A percentile compares a stretch with the other conserved stretches of the same genome.
Conservation (phyloP, 2,113 vertebrate species). For the Pachycephala philippinensis region DNA sequence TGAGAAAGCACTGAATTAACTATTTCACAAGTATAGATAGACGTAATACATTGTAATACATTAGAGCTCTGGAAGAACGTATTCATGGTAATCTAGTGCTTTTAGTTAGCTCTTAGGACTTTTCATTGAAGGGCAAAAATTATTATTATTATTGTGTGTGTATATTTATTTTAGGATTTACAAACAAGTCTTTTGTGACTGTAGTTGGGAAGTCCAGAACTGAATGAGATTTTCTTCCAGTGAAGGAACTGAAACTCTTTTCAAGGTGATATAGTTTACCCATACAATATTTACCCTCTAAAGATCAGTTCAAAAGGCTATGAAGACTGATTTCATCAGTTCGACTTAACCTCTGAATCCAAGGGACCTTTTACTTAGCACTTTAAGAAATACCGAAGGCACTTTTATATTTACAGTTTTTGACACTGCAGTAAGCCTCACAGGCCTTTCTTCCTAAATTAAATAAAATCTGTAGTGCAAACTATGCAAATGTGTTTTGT, state of each 20-base stretch:
- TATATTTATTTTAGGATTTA: not conserved
- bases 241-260: not conserved
- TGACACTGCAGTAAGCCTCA: conserved; percentile 7
- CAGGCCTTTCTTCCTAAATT: conserved; percentile 34
- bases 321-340: not conserved
- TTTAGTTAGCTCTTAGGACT: not conserved
- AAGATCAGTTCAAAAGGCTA: not conserved
- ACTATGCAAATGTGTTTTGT: conserved; percentile 45
- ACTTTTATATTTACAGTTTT: conserved; percentile 26
- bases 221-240: not conserved
- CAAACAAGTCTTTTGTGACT: not conserved
- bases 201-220: not conserved
- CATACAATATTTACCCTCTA: not conserved
- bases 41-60: no score
- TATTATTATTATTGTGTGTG: not conserved
- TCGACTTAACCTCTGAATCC: not conserved
- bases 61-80: not conserved
- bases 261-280: not conserved
- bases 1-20: not conserved
- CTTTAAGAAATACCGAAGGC: conserved; percentile 32
- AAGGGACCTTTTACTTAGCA: not conserved
- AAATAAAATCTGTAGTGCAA: conserved; percentile 36
- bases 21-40: no score
- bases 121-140: not conserved
- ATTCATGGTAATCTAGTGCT: not conserved